These are phyloP conservation scores for Pseudochirops cupreus DNA, from an alignment of 2,797 vertebrate species.

Conservation along the genomic window DNA sequence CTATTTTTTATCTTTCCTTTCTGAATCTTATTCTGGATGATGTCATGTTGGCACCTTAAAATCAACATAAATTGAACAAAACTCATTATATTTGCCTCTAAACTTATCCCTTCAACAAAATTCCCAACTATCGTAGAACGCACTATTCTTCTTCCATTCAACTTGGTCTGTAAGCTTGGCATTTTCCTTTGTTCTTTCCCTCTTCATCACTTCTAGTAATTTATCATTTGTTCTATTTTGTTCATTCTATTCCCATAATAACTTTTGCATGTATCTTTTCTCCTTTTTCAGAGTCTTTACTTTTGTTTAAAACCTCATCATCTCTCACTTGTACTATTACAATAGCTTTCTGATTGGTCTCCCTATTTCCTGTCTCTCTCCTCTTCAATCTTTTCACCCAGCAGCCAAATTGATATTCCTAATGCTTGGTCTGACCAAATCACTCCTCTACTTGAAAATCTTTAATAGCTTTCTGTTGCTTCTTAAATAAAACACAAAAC, in stretches of 20 bases:
- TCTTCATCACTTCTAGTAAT: background rate
- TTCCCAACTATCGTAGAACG: background rate
- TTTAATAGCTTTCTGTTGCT: background rate
- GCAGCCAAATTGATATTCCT: background rate
- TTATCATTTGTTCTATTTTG: background rate
- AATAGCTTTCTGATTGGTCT: background rate
- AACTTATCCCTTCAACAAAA: background rate
- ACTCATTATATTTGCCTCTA: background rate
- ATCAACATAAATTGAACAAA: background rate
- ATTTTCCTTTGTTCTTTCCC: background rate
- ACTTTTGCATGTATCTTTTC: background rate
- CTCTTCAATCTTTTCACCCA: background rate
- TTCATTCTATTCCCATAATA: background rate
- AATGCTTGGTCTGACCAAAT: background rate
- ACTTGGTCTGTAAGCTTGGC: background rate
- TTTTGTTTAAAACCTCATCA: background rate
- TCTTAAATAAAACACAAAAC: background rate
- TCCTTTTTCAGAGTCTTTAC: background rate
- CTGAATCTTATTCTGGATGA: background rate
- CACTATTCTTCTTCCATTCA: background rate
- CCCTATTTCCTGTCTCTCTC: background rate
- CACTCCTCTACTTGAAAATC: background rate
- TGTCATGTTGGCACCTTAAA: background rate
- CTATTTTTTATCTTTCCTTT: background rate
- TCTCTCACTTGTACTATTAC: background rate